Conservation (phyloP, 2,888 invertebrate genomes). For the Sceliomorpha sp. region DNA sequence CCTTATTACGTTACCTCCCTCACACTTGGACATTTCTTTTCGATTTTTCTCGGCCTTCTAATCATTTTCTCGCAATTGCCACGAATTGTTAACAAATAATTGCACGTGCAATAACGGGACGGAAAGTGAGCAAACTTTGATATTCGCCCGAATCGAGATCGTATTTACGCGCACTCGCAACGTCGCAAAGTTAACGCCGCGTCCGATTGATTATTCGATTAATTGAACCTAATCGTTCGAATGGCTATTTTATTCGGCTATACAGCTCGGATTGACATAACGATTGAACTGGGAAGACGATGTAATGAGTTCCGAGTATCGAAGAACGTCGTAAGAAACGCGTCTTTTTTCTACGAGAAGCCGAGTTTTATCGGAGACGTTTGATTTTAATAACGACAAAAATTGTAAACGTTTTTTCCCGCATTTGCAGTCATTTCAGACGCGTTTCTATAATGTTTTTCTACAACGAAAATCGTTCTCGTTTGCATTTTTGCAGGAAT, state of each 20-base stretch:
- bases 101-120: too few relatives aligned
- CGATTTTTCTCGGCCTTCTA: too few relatives aligned
- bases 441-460: too few relatives aligned
- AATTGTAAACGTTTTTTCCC: neutral
- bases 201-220: constrained; percentile 30
- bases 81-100: too few relatives aligned
- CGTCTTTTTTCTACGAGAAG: neutral
- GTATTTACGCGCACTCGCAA: constrained; percentile 3
- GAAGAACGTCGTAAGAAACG: constrained; percentile 5
- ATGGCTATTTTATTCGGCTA: constrained; percentile 12
- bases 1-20: too few relatives aligned
- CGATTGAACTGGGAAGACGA: constrained; percentile 34
- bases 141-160: constrained; percentile 11
- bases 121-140: neutral
- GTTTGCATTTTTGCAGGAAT: too few relatives aligned
- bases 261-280: constrained; percentile 30
- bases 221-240: constrained; percentile 27
- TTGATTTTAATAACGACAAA: neutral
- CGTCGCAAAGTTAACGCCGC: constrained; percentile 21
- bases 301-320: constrained; percentile 12
- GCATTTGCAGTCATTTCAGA: too few relatives aligned
- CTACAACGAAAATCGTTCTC: too few relatives aligned
- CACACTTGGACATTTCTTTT: too few relatives aligned
- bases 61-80: too few relatives aligned
- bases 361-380: constrained; percentile 2